phyloP scores from a whole-genome alignment of 1,140 invertebrate species.

The Bactericera cockerelli region DNA sequence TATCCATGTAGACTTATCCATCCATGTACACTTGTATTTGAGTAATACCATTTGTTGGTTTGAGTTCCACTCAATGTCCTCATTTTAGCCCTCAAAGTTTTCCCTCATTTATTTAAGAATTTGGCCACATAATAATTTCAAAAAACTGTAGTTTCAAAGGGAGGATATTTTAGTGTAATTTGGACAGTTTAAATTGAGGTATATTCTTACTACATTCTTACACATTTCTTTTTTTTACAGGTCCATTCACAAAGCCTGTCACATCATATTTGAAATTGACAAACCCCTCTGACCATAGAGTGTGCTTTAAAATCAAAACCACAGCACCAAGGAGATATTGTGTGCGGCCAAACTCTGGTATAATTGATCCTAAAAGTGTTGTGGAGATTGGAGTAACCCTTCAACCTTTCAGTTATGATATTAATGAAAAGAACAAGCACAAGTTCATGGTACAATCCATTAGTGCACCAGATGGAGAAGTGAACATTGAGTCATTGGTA shows the following conservation, averaged over 20 bases:
- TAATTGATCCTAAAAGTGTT: constrained; percentile 55
- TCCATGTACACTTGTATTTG: too few relatives aligned
- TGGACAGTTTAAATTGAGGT: too few relatives aligned
- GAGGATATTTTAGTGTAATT: too few relatives aligned
- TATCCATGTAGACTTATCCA: too few relatives aligned
- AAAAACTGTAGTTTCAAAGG: too few relatives aligned
- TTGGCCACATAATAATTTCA: too few relatives aligned
- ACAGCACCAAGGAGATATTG: constrained; percentile 98
- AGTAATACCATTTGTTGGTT: too few relatives aligned
- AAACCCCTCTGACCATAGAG: constrained; percentile 71
- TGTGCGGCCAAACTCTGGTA: constrained; percentile 93
- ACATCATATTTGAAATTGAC: constrained; percentile 79
- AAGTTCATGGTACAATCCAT: constrained; percentile 99
- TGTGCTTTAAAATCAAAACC: constrained; percentile 99
- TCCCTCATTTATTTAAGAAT: too few relatives aligned
- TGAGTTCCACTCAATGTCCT: too few relatives aligned
- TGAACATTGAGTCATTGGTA: constrained; percentile 23
- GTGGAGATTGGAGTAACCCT: constrained; percentile 88
- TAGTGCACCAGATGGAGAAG: constrained; percentile 37
- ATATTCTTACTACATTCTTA: too few relatives aligned
- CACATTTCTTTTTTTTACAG: constrained; percentile 46
- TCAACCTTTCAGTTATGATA: constrained; percentile 88
- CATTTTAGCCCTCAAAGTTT: too few relatives aligned
- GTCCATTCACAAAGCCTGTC: constrained; percentile 78
- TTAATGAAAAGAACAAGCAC: constrained; percentile 92